These are phyloP conservation scores for Vicugna pacos DNA, from an alignment of 2,113 vertebrate genomes.

Conservation along the genomic window DNA sequence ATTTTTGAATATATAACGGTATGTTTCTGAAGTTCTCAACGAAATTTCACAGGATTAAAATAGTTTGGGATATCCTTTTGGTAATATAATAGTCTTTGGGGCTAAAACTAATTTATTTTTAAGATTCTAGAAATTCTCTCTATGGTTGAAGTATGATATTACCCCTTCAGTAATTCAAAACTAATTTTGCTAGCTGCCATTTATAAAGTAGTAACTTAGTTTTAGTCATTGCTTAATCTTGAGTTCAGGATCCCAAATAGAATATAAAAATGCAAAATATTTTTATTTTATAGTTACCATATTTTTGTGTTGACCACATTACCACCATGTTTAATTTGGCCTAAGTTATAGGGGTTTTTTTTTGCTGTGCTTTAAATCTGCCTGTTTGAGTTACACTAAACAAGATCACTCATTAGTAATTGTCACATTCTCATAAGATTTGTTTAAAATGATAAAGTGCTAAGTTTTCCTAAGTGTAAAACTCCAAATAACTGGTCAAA, in stretches of 20 bases:
- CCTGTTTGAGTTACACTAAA: neutral
- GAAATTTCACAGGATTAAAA: conserved; percentile 24
- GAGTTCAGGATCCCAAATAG: conserved; percentile 42
- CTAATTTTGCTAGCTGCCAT: neutral
- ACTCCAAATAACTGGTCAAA: neutral
- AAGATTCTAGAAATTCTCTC: conserved; percentile 13
- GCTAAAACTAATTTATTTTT: conserved; percentile 8
- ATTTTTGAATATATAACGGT: conserved; percentile 1
- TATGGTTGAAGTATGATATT: neutral
- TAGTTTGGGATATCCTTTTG: neutral
- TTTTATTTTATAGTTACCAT: conserved; percentile 52
- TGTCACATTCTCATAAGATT: conserved; percentile 9
- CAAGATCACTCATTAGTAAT: neutral
- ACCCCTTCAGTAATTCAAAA: neutral
- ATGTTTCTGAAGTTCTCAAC: conserved; percentile 12
- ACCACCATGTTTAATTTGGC: conserved; percentile 23
- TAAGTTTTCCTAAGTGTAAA: conserved; percentile 39
- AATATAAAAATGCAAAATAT: conserved; percentile 37
- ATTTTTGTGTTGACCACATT: neutral
- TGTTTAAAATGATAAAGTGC: conserved; percentile 46
- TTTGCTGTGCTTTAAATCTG: conserved; percentile 38
- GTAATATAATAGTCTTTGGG: conserved; percentile 42
- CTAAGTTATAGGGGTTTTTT: neutral
- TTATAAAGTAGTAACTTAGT: conserved; percentile 14
- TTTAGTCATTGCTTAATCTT: conserved; percentile 1